Evolutionary conservation across 2,797 vertebrate species (phyloP).

Genomic region (Siniperca undulata): DNA sequence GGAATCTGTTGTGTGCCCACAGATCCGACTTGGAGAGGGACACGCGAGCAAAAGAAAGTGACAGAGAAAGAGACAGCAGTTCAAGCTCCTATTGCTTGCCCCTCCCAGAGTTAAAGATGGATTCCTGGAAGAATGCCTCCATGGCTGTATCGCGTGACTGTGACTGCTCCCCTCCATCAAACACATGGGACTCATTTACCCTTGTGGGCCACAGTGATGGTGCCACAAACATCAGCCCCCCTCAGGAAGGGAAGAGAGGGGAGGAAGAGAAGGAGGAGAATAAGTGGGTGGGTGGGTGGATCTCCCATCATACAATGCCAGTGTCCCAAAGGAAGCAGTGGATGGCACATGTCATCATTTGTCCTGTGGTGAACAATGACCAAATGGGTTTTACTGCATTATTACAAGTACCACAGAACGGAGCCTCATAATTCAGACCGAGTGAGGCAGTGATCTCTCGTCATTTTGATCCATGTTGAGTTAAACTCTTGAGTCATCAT

Average conservation of each 20-base stretch:
- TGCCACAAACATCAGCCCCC: conserved; percentile 84
- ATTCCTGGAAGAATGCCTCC: conserved; percentile 83
- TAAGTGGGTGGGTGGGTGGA: conserved; percentile 48
- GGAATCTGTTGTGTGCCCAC: conserved; percentile 70
- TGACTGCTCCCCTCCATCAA: conserved; percentile 79
- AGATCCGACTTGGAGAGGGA: conserved; percentile 59
- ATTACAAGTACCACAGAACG: conserved; percentile 53
- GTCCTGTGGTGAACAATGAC: conserved; percentile 59
- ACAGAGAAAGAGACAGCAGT: conserved; percentile 54
- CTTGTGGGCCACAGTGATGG: conserved; percentile 80
- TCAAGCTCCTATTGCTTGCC: conserved; percentile 58
- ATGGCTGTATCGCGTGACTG: conserved; percentile 84
- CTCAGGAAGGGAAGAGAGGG: conserved; percentile 64
- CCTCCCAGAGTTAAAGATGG: conserved; percentile 78
- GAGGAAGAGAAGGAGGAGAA: conserved; percentile 56
- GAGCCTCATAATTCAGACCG: conserved; percentile 61
- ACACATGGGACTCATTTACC: conserved; percentile 88
- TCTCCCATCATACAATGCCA: conserved; percentile 61
- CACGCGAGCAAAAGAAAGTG: conserved; percentile 57
- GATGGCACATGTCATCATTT: conserved; percentile 68
- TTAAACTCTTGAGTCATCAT: conserved; percentile 55
- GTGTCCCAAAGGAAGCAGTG: conserved; percentile 59
- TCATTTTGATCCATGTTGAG: conserved; percentile 47
- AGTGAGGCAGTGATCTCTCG: conserved; percentile 47
- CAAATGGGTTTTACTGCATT: conserved; percentile 69